Evolutionary conservation across 2,888 invertebrate genomes (phyloP).

Genomic region (Drosophila nr. fundita): DNA sequence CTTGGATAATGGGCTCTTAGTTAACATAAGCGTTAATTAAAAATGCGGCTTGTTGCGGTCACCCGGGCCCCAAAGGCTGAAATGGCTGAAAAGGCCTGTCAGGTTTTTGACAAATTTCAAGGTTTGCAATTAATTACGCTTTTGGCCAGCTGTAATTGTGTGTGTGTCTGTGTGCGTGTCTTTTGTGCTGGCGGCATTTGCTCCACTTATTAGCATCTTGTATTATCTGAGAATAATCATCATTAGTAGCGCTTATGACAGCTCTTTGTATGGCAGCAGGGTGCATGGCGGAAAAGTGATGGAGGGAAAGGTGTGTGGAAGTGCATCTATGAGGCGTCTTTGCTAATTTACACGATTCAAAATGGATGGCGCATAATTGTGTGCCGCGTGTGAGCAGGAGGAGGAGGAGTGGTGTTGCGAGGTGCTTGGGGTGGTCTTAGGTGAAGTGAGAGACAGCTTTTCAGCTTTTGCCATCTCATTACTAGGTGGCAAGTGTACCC

Average conservation of each 20-base stretch:
- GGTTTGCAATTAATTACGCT: constrained; percentile 60
- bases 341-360: constrained; percentile 70
- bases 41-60: constrained; percentile 44
- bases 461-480: constrained; percentile 25
- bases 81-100: constrained; percentile 15
- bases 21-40: constrained; percentile 61
- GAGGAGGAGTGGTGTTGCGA: not conserved
- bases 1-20: not conserved
- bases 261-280: constrained; percentile 20
- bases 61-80: not conserved
- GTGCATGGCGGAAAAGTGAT: not conserved
- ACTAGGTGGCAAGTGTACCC: not conserved
- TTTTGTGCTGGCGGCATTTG: constrained; percentile 34
- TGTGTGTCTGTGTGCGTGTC: not conserved
- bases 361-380: constrained; percentile 44
- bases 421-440: not conserved
- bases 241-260: constrained; percentile 56
- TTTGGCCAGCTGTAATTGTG: constrained; percentile 15
- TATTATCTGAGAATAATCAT: constrained; percentile 37
- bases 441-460: constrained; percentile 30
- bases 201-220: constrained; percentile 14
- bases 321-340: constrained; percentile 42
- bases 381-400: not conserved
- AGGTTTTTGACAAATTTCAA: constrained; percentile 57
- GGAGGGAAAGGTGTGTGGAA: constrained; percentile 4